These are phyloP conservation scores for Corythornis vintsioides DNA, from an alignment of 2,113 vertebrate species.

Conservation along the genomic window DNA sequence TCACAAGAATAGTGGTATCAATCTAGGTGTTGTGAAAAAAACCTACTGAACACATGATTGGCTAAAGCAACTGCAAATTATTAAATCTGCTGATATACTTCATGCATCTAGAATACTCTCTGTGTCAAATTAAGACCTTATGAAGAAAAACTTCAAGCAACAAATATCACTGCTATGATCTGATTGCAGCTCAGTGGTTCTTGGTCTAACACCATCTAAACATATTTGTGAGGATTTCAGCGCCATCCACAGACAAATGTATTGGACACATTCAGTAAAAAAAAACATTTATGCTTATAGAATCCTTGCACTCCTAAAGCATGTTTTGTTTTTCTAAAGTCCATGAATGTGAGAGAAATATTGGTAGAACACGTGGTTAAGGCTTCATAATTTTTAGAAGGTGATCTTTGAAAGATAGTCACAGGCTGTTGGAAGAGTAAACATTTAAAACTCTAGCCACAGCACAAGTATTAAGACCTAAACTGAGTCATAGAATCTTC, in stretches of 20 bases:
- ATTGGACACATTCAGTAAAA: constrained; percentile 10
- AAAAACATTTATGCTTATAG: not conserved
- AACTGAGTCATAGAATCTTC: not conserved
- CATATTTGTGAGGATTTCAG: not conserved
- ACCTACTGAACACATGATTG: not conserved
- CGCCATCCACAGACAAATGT: not conserved
- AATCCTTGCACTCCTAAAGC: not conserved
- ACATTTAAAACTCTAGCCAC: not conserved
- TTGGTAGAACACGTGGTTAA: constrained; percentile 39
- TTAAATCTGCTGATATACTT: not conserved
- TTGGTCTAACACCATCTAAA: constrained; percentile 34
- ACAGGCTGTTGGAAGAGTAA: constrained; percentile 30
- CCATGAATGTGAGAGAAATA: not conserved
- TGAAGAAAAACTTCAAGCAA: constrained; percentile 48
- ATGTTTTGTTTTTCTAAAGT: constrained; percentile 43
- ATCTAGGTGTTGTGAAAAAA: not conserved
- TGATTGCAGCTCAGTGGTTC: constrained; percentile 40
- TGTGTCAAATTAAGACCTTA: constrained; percentile 43
- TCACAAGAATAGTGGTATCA: not conserved
- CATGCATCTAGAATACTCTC: not conserved
- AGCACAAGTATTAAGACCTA: not conserved
- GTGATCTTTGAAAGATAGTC: constrained; percentile 40
- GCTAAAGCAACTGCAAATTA: constrained; percentile 34
- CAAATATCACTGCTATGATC: constrained; percentile 27
- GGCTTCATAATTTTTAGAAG: constrained; percentile 47